Evolutionary conservation across 2,888 invertebrate species (phyloP), one percentile per base, ranked within the genome.

Genomic region (Limnephilus marmoratus): DNA sequence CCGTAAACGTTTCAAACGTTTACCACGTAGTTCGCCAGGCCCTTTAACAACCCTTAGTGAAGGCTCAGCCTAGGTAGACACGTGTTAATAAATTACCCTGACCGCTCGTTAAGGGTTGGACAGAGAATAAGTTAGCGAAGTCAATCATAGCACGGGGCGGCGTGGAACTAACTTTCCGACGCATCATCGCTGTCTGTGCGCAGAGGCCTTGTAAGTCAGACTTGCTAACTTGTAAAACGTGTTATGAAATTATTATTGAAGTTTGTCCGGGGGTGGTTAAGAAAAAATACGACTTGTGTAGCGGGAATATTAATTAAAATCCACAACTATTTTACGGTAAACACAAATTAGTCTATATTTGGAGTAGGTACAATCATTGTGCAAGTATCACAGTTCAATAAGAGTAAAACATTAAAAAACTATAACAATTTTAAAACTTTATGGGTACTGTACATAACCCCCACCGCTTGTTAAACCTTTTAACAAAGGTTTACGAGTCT

Each of bases 31-130:
- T 9, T 68, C 9, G 7, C n/a, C 24, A 68, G 24, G n/a, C 24
- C 24, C 24, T 2, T n/a, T 24, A 68, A 24, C 68, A 68, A 68
- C 68, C 68, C 68, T 68, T 68, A 9, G 68, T 68, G 9, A 68
- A 24, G 9, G n/a, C n/a, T 0, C 68, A 68, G 37, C 0, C 13
- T 83, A 83, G 37, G 18, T 83, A 83, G 34, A 68, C 82, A 24
- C 18, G 83, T 83, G 24, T 34, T 34, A 18, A 83, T 24, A 41
- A 41, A 37, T 37, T 83, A 83, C 34, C 37, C 83, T 83, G 83
- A 83, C 83, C 83, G 83, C 83, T 83, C 83, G 83, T 83, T 83
- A 83, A 83, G 31, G 34, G 83, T n/a, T 34, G 83, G 83, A 37
- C 83, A 34, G 83, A 83, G 83, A 83, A 37, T 83, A 37, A 83